Evolutionary conservation across 2,113 vertebrate genomes (phyloP), one percentile per base, ranked within the genome.

Genomic region (Melanotaenia duboulayi): DNA sequence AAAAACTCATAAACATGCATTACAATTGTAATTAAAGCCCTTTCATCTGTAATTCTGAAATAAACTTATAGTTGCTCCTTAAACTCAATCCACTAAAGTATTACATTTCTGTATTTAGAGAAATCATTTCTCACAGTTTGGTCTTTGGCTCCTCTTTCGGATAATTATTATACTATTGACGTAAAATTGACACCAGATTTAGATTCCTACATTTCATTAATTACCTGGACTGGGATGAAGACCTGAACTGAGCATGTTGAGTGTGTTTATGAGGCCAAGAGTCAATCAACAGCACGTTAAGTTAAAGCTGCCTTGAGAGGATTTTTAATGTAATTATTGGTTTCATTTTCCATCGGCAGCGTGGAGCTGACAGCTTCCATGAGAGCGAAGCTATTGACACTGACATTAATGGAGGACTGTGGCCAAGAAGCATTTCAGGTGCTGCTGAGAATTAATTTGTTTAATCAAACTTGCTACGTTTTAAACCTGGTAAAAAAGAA

Each of bases 321-420:
- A 78, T 78, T 74, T 81, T 67, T 78, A 51, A 67, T 51, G 56
- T 87, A 90, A 90, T 87, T 89, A 74, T 80, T 83, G 84, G 87
- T 89, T 87, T 90, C 80, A 74, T 76, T 85, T 92, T 90, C 61
- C 86, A 84, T 67, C 76, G 80, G 84, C 78, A 78, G 70, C 84
- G 71, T 4, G 2, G 62, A 77, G 76, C 68, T 81, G 88, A 83
- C 86, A 82, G 82, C 71, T 50, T 72, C 39, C 39, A 76, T 23
- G 68, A 74, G 61, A 78, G 76, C 10, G 22, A 6, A 6, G 65
- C 69, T 82, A 80, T 77, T 84, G 74, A 71, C 74, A 49, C 76
- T 19, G 10, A 56, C 78, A 71, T 76, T 75, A 78, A 59, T 10
- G 11, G 50, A 62, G 71, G 55, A 65, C 66, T 40, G 67, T 59